Percentiles rank a stretch among this genome's conserved stretches.
Conservation (phyloP, 1,140 invertebrate species). For the Helicoverpa zea region DNA sequence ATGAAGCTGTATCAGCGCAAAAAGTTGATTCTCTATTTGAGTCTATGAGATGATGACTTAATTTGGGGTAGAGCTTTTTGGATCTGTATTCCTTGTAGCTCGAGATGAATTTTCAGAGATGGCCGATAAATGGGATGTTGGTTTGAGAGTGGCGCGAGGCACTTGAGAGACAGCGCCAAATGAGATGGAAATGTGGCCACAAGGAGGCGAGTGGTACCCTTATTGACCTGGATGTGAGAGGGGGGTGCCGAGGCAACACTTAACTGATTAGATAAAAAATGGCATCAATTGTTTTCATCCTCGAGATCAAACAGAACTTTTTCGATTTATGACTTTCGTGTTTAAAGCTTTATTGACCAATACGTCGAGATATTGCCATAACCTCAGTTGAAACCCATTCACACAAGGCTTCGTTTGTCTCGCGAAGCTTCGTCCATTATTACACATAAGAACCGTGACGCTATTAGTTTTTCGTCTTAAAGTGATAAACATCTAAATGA, state of each 20-base stretch:
- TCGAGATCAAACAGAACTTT: too few species aligned
- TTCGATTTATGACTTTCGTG: too few species aligned
- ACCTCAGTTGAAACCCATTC: background rate
- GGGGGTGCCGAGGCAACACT: background rate
- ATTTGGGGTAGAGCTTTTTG: slow-evolving; percentile 27
- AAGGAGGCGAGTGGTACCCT: slow-evolving; percentile 23
- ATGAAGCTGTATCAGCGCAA: slow-evolving; percentile 39
- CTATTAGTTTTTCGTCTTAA: slow-evolving; percentile 80
- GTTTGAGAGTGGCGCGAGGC: background rate
- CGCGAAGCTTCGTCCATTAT: slow-evolving; percentile 26
- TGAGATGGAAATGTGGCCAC: slow-evolving; percentile 38
- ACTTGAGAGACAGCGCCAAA: slow-evolving; percentile 3
- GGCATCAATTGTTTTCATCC: background rate
- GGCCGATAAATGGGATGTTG: background rate
- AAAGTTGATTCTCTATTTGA: slow-evolving; percentile 39
- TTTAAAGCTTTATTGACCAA: background rate
- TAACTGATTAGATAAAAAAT: slow-evolving; percentile 21
- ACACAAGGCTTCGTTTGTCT: slow-evolving; percentile 33
- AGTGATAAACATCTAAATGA: slow-evolving; percentile 82
- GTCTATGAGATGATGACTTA: slow-evolving; percentile 37
- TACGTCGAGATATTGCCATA: background rate
- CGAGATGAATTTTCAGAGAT: background rate
- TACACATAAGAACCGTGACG: slow-evolving; percentile 59
- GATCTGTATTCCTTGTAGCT: slow-evolving; percentile 19
- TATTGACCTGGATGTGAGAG: slow-evolving; percentile 34